Evolutionary conservation across 1,140 invertebrate species (phyloP).

Genomic region (Nephila pilipes): DNA sequence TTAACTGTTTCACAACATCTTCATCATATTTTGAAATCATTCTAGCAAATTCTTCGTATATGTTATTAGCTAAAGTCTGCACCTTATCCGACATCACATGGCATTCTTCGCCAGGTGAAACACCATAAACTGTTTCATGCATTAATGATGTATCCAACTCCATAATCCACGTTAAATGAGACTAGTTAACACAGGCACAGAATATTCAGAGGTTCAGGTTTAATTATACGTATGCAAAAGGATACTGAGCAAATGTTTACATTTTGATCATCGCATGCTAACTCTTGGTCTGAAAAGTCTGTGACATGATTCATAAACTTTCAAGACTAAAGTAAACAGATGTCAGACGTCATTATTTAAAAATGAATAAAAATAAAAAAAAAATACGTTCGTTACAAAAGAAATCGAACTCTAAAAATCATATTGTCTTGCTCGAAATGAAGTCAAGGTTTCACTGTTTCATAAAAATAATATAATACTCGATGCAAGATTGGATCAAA

Average conservation of each 20-base stretch:
- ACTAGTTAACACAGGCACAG: background rate
- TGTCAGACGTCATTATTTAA: background rate
- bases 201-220: background rate
- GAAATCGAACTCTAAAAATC: background rate
- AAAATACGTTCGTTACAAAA: background rate
- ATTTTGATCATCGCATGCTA: slow-evolving; percentile 24
- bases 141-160: slow-evolving; percentile 73
- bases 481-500: slow-evolving; percentile 15
- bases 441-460: too few relatives aligned
- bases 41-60: slow-evolving; percentile 99
- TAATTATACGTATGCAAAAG: slow-evolving; percentile 6
- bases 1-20: slow-evolving; percentile 97
- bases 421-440: too few relatives aligned
- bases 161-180: slow-evolving; percentile 15
- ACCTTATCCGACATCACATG: slow-evolving; percentile 97
- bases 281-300: background rate
- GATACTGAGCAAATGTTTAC: slow-evolving; percentile 35
- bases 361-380: background rate
- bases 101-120: slow-evolving; percentile 69
- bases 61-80: slow-evolving; percentile 95
- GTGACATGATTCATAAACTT: slow-evolving; percentile 12
- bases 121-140: slow-evolving; percentile 77
- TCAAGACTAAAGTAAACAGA: slow-evolving; percentile 17
- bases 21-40: slow-evolving; percentile 91
- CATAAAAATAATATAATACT: background rate